Evolutionary conservation across 2,113 vertebrate genomes (phyloP), one percentile per base, ranked within the genome.

Genomic region (Coracopsis vasa): DNA sequence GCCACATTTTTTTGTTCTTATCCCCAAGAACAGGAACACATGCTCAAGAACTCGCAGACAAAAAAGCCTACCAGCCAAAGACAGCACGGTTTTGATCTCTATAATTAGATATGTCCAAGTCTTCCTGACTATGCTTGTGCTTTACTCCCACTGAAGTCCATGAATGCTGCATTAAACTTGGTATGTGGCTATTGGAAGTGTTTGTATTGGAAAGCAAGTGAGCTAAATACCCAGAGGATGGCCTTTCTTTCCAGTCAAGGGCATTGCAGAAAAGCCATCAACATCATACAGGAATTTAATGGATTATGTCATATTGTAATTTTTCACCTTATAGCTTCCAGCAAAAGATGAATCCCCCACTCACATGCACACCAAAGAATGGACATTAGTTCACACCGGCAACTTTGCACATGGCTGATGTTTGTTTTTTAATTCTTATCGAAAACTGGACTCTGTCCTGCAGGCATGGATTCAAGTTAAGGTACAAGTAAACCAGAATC

Each of bases 341-440:
- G 37, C 9, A 78, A 51, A 86, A 86, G 20, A 11, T 53, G 8
- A 80, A 29, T 70, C 16, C 9, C 3, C 1, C 3, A 33, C 28
- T 16, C 20, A 20, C 2, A 10, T 1, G 0, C 5, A 4, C 15
- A 19, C 27, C 5, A 15, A 45, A 50, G 42, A 61, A 29, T 9
- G 4, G 21, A 4, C 6, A 27, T 67, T 29, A 62, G 7, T 66
- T 92, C 54, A 42, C 24, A 11, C 11, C 44, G 64, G 28, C 7
- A 50, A 5, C 24, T 83, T 73, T 58, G 17, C 20, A 51, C 3
- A 6, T 24, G 17, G 19, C n/a, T 78, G 13, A 37, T 31, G 9
- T 39, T 65, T 56, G 7, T 3, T 74, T 50, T 37, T 56, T 48
- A 11, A 3, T 77, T 86, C 48, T 66, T 70, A 58, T 16, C 7